Conservation (phyloP, 2,113 vertebrate genomes). For the Columba janthina region DNA sequence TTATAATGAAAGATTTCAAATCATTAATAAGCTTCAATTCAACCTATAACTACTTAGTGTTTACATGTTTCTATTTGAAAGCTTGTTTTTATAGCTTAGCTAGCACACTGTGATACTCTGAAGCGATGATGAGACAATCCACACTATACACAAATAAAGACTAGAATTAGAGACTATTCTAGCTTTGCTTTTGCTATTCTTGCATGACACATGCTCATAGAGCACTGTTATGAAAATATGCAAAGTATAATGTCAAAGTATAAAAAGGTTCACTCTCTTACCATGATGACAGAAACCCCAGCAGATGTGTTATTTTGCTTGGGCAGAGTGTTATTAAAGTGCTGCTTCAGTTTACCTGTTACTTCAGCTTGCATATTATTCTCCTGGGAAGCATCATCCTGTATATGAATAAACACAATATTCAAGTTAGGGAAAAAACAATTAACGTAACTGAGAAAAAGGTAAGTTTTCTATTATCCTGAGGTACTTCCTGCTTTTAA, state of each 20-base stretch:
- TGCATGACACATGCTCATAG: neutral
- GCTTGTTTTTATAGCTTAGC: neutral
- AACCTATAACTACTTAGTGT: neutral
- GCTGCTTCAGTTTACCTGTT: conserved; percentile 95
- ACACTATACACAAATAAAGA: neutral
- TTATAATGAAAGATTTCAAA: neutral
- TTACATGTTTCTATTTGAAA: neutral
- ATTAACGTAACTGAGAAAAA: neutral
- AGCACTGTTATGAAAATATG: conserved; percentile 23
- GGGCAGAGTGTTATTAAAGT: conserved; percentile 89
- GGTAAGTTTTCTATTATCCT: neutral
- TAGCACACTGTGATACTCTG: neutral
- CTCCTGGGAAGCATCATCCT: conserved; percentile 88
- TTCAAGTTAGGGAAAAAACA: neutral
- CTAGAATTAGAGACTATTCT: neutral
- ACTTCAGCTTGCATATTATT: conserved; percentile 96
- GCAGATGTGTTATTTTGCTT: conserved; percentile 88
- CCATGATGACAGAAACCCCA: conserved; percentile 94
- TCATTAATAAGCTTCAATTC: neutral
- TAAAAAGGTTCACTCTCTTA: conserved; percentile 71
- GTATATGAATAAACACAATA: neutral
- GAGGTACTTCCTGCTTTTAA: neutral
- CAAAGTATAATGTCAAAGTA: neutral
- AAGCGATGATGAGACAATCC: neutral
- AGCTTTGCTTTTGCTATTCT: conserved; percentile 46